A percentile compares a stretch with the other conserved stretches of the same genome.
Conservation (phyloP, 2,797 vertebrate genomes). For the Amphiprion clarkii region DNA sequence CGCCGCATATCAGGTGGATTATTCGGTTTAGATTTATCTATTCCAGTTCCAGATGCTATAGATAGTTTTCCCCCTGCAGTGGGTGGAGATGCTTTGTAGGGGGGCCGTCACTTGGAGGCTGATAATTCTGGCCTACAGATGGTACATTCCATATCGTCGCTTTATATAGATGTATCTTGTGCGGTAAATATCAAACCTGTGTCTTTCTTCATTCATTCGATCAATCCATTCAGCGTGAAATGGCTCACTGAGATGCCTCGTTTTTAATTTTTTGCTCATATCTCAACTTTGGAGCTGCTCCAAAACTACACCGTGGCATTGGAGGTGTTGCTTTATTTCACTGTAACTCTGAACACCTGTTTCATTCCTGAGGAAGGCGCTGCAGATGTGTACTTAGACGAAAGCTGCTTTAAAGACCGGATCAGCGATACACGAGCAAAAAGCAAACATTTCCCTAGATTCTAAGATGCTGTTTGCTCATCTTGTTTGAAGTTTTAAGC, state of each 20-base stretch:
- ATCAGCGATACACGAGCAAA: conserved; percentile 8
- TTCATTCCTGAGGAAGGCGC: background rate
- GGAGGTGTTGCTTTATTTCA: too few relatives aligned
- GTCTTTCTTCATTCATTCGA: too few relatives aligned
- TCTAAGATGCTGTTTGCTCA: conserved; percentile 28
- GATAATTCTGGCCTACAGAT: background rate
- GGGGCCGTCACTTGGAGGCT: background rate
- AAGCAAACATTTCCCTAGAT: conserved; percentile 25
- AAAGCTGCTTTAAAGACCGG: background rate
- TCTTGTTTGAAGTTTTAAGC: conserved; percentile 6
- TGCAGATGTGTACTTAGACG: background rate
- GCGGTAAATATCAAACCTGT: too few relatives aligned
- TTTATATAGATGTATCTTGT: conserved; percentile 1
- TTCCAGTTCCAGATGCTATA: conserved; percentile 6
- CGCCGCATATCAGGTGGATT: conserved; percentile 40
- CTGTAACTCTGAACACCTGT: too few relatives aligned
- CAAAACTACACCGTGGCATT: too few relatives aligned
- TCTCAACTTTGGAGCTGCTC: too few relatives aligned
- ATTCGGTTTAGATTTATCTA: conserved; percentile 21
- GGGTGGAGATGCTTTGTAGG: conserved; percentile 14
- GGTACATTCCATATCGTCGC: background rate
- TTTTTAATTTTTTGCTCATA: too few relatives aligned
- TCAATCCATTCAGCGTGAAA: too few relatives aligned
- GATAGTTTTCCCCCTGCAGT: conserved; percentile 9
- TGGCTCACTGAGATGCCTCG: background rate